Percentiles rank a stretch among this genome's conserved stretches.
These are phyloP conservation scores for Diarsia brunnea DNA, from an alignment of 2,888 invertebrate genomes.

Conservation along the genomic window DNA sequence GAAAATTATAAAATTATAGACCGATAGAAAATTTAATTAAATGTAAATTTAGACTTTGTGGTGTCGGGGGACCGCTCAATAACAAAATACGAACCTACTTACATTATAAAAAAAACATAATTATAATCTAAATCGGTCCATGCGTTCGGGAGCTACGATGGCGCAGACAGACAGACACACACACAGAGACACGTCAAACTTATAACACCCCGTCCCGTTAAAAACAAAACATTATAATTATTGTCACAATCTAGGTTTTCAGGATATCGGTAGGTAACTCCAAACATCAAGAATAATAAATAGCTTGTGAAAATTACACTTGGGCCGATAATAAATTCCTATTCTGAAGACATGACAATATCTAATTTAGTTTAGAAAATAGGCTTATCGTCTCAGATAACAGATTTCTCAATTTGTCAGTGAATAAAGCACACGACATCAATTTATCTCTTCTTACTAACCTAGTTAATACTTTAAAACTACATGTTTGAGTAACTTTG, in stretches of 20 bases:
- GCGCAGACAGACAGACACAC: too few relatives aligned
- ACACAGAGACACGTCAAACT: too few relatives aligned
- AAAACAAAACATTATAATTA: not conserved
- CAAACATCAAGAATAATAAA: too few relatives aligned
- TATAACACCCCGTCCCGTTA: too few relatives aligned
- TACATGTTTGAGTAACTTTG: constrained; percentile 26
- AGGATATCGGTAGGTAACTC: not conserved
- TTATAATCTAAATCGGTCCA: too few relatives aligned
- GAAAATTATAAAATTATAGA: not conserved
- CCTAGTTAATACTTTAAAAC: constrained; percentile 37
- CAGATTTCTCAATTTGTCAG: constrained; percentile 7
- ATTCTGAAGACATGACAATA: not conserved
- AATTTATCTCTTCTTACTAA: constrained; percentile 14
- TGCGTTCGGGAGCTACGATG: too few relatives aligned
- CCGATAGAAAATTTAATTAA: too few relatives aligned
- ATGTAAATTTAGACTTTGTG: too few relatives aligned
- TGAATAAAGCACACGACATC: constrained; percentile 14
- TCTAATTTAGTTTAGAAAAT: not conserved
- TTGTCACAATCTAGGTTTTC: not conserved
- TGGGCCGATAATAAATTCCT: not conserved
- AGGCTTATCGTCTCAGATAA: constrained; percentile 2
- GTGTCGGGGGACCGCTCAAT: too few relatives aligned
- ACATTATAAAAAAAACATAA: too few relatives aligned
- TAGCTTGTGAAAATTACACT: not conserved
- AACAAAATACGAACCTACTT: too few relatives aligned